Percentiles rank a stretch among this genome's conserved stretches.
Conservation (phyloP, 2,113 vertebrate species). For the Propithecus coquereli region DNA sequence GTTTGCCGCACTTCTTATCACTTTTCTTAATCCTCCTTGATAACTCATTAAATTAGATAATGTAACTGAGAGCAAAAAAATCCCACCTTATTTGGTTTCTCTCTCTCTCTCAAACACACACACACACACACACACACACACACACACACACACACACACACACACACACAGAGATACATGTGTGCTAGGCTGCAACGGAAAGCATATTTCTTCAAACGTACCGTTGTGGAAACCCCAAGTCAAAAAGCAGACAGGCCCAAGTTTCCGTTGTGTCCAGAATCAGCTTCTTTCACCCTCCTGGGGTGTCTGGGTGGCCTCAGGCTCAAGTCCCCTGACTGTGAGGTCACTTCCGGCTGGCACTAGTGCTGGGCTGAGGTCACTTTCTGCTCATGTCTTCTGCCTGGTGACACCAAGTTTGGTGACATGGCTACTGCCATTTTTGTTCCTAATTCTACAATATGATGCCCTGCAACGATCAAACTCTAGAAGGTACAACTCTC, state of each 20-base stretch:
- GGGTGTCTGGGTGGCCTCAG: not conserved
- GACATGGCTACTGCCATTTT: not conserved
- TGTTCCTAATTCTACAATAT: not conserved
- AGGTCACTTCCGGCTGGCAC: not conserved
- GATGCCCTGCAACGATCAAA: not conserved
- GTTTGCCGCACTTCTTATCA: not conserved
- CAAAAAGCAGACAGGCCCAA: not conserved
- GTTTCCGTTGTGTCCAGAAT: not conserved
- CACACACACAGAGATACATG: not conserved
- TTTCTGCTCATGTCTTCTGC: not conserved
- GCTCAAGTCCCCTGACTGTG: not conserved
- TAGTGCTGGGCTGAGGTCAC: not conserved
- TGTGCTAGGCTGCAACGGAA: not conserved
- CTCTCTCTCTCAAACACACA: too few species aligned
- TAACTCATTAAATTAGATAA: not conserved
- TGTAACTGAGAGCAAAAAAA: not conserved
- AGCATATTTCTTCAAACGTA: not conserved
- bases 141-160: too few species aligned
- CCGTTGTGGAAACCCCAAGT: not conserved
- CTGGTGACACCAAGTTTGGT: not conserved
- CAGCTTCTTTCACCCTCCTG: not conserved
- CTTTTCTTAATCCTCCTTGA: not conserved
- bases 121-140: not conserved
- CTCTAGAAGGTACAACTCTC: not conserved
- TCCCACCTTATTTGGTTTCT: not conserved